phyloP scores from a whole-genome alignment of 2,888 invertebrate species.

The Clusia tigrina region DNA sequence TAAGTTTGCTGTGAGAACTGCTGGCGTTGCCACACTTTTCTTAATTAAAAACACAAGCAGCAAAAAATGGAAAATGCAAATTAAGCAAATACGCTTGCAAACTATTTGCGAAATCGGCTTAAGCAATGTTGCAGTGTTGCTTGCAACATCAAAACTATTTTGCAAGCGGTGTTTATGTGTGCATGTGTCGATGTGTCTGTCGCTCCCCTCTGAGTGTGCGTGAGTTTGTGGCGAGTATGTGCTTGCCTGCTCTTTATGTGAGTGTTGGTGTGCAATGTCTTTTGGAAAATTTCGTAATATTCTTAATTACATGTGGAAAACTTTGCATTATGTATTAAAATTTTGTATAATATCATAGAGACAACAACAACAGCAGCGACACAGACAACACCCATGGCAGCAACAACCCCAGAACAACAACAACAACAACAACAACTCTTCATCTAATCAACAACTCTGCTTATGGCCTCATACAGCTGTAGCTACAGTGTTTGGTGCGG shows the following conservation, averaged over 20 bases:
- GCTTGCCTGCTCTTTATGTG: no score
- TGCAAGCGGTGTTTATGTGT: not conserved
- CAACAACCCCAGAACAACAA: conserved; percentile 1
- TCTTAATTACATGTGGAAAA: conserved; percentile 24
- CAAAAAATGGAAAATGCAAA: not conserved
- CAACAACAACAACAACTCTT: not conserved
- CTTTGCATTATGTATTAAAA: conserved; percentile 12
- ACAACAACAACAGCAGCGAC: conserved; percentile 10
- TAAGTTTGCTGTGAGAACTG: no score
- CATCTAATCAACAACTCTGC: not conserved
- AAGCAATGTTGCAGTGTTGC: not conserved
- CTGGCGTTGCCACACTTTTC: conserved; percentile 7
- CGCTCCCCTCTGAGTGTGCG: not conserved
- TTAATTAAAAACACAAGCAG: conserved; percentile 12
- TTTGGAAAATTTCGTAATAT: conserved; percentile 21
- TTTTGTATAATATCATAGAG: not conserved
- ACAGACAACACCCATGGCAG: not conserved
- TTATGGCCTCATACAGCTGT: not conserved
- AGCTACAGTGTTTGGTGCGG: not conserved
- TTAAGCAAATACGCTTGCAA: not conserved
- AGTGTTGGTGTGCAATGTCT: not conserved
- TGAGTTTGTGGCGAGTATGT: not conserved
- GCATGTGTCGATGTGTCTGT: not conserved
- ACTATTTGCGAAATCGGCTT: conserved; percentile 1
- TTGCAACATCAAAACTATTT: not conserved